Evolutionary conservation across 2,113 vertebrate species (phyloP), one percentile per base, ranked within the genome.

Genomic region (Heliornis fulica): DNA sequence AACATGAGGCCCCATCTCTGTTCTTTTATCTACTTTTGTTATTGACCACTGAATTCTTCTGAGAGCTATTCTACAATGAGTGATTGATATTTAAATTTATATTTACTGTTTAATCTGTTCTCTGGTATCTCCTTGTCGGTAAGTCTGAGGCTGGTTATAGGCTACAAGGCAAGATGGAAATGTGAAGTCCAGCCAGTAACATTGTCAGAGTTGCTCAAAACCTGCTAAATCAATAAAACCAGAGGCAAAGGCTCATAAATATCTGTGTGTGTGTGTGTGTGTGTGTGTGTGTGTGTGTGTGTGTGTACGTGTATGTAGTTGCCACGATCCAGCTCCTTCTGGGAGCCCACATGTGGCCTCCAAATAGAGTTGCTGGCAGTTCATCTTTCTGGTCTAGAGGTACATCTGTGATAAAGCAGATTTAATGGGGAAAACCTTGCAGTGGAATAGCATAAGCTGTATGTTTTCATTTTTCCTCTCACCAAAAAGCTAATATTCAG

Each of bases 291-390:
- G 0, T 38, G 3, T 25, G 65, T 41, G 53, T 93, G 23, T 45
- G 29, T 50, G 57, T 48, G 48, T 70, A 59, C 95, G 64, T 77
- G 65, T 64, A 36, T 53, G 23, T 72, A 84, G 75, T 66, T 95
- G 87, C 48, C 78, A 48, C 1, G 4, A 90, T 64, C 60, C 87
- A 83, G 31, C 66, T 94, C 45, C 59, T 82, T 90, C 46, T 64
- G 72, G 65, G 65, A 91, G 34, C 51, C 92, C 75, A 63, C 83
- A 78, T 78, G 77, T 84, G 91, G 66, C 78, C 63, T 95, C 70
- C 87, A 93, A 85, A 85, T 61, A 95, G 71, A 91, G 74, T 87
- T 90, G 61, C 87, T 95, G 86, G 56, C 77, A 93, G 83, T 85
- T 89, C 72, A 46, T 91, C 74, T 65, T 85, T 87, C 83, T 94